Base-by-base conservation (phyloP, 2,888 invertebrate species). In the Sinodicranocentrus sp. region DNA sequence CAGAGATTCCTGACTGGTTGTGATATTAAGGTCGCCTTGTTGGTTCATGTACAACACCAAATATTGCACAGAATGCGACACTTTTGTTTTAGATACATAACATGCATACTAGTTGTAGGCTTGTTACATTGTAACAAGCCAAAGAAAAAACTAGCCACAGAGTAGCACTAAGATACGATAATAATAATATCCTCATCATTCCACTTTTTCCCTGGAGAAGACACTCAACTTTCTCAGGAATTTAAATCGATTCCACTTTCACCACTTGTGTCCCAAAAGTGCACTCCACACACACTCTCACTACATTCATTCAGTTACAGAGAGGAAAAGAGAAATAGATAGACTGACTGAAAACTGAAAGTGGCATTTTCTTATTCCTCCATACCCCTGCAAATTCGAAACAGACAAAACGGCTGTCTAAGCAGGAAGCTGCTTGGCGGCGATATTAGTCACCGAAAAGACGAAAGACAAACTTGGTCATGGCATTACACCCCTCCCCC, bases 161-260 rank as follows among this genome's bases (percentile, higher is more conserved):
- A 43, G 19, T 19, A 73, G 13, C 39, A 48, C 25, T 44, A 52
- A 43, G 39, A 25, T 76, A 79, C n/a, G n/a, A 44, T 70, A 79
- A 79, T 79, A 71, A 65, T 79, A 79, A 79, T 72, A 79, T 72
- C 59, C 79, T 79, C 71, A 71, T 79, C 80, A 72, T 67, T 26
- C 33, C 67, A 39, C 57, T 80, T 82, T 82, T 67, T 54, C 63
- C 48, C 73, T 23, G 25, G 79, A 72, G 72, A 68, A 82, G 67
- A 65, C 43, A 48, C 68, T 44, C 67, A 72, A 44, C 59, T 82
- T 82, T 82, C 80, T 59, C 57, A 82, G 80, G 80, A 82, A 82
- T 82, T 73, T 67, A 73, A 82, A 82, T 82, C 80, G 80, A 82
- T 82, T 73, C 73, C 39, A 72, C 67, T 82, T 73, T 82, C 80